phyloP scores from a whole-genome alignment of 2,113 vertebrate species.

The Arvicanthis niloticus region DNA sequence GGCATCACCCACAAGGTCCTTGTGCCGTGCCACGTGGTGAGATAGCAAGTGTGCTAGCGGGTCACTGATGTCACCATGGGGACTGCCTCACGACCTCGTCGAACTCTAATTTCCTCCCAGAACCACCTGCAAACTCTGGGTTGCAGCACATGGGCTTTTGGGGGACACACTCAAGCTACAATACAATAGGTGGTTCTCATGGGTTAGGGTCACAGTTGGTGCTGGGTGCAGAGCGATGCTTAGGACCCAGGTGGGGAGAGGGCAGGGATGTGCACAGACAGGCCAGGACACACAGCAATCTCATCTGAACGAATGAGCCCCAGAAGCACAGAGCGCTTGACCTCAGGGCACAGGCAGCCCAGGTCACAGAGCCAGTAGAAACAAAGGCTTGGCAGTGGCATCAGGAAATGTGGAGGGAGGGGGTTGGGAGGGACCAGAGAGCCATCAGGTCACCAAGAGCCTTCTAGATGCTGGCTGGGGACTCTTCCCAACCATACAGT shows the following conservation, averaged over 20 bases:
- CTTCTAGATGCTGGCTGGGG: not conserved
- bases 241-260: not conserved
- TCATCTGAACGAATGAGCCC: not conserved
- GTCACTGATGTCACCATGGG: not conserved
- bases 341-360: not conserved
- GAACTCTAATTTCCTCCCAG: not conserved
- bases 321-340: not conserved
- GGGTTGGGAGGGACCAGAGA: too few relatives aligned
- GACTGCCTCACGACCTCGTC: not conserved
- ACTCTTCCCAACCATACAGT: too few relatives aligned
- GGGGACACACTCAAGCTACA: not conserved
- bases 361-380: not conserved
- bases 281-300: not conserved
- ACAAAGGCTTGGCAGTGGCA: not conserved
- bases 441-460: not conserved
- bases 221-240: rapidly evolving
- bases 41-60: not conserved
- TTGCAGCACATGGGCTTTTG: not conserved
- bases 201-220: not conserved
- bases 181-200: not conserved
- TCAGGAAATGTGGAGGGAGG: not conserved
- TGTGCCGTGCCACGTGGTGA: too few relatives aligned
- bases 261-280: too few relatives aligned
- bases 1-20: not conserved
- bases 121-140: not conserved